These are phyloP conservation scores for western clawed frog (Xenopus tropicalis) DNA, from an alignment of 2,113 vertebrate species.

Conservation along the genomic window UCB_Xtro_10.0 CM004443.2:70165001-70165500, in stretches of 20 bases:
- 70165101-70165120: slow-evolving; percentile 69
- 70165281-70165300: too few species aligned
- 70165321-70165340: slow-evolving; percentile 15
- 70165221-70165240: slow-evolving; percentile 57
- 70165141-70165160: slow-evolving; percentile 64
- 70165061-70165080: slow-evolving; percentile 61
- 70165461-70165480: too few species aligned
- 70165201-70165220: slow-evolving; percentile 58
- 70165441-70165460: too few species aligned
- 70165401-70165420: too few species aligned
- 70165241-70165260: slow-evolving; percentile 54
- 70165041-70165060: slow-evolving; percentile 58
- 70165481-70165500: too few species aligned
- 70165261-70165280: too few species aligned
- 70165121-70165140: slow-evolving; percentile 58
- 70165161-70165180: slow-evolving; percentile 65
- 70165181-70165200: slow-evolving; percentile 58
- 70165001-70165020: slow-evolving; percentile 62
- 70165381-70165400: too few species aligned
- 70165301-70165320: too few species aligned
- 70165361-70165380: too few species aligned
- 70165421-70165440: too few species aligned
- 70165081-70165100: slow-evolving; percentile 64
- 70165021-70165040: slow-evolving; percentile 51
- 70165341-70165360: too few species aligned